Percentiles rank a stretch among this genome's conserved stretches.
Conservation (phyloP, 92 coral and sea anemone genomes). For the Palythoa grandis region DNA sequence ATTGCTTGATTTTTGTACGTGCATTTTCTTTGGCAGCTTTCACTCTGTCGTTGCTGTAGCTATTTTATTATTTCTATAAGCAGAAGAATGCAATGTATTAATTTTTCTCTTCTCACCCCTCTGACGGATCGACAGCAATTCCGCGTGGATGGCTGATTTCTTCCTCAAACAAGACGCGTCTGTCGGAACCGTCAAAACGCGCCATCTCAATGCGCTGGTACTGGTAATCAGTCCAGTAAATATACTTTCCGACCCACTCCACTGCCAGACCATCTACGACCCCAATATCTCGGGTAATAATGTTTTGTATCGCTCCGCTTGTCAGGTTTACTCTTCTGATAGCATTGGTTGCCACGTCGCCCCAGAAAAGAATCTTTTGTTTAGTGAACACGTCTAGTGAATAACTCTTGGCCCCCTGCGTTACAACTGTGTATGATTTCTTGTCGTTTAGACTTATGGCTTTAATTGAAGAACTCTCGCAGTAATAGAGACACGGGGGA, state of each 20-base stretch:
- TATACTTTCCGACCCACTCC: conserved; percentile 48
- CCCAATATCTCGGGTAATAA: conserved; percentile 42
- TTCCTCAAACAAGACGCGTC: conserved; percentile 42
- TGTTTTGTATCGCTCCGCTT: conserved; percentile 10
- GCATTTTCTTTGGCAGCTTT: no score
- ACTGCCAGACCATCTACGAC: conserved; percentile 57
- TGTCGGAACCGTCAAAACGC: conserved; percentile 45
- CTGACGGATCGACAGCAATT: conserved; percentile 46
- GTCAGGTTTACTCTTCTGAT: conserved; percentile 14
- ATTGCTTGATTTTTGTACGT: no score
- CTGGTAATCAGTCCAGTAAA: conserved; percentile 54
- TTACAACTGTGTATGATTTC: background rate
- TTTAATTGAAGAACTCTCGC: conserved; percentile 11
- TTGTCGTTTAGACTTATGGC: conserved; percentile 15
- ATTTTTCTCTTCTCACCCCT: conserved; percentile 27
- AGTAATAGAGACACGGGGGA: conserved; percentile 31
- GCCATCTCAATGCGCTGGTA: conserved; percentile 47
- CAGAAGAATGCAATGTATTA: no score
- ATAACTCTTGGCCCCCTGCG: background rate
- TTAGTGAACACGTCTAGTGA: conserved; percentile 22
- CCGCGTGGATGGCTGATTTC: conserved; percentile 43
- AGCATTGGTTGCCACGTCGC: background rate
- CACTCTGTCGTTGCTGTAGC: no score
- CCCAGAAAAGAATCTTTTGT: conserved; percentile 28
- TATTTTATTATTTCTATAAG: no score